phyloP scores from a whole-genome alignment of 1,140 invertebrate species.

The Sinonovacula constricta region DNA sequence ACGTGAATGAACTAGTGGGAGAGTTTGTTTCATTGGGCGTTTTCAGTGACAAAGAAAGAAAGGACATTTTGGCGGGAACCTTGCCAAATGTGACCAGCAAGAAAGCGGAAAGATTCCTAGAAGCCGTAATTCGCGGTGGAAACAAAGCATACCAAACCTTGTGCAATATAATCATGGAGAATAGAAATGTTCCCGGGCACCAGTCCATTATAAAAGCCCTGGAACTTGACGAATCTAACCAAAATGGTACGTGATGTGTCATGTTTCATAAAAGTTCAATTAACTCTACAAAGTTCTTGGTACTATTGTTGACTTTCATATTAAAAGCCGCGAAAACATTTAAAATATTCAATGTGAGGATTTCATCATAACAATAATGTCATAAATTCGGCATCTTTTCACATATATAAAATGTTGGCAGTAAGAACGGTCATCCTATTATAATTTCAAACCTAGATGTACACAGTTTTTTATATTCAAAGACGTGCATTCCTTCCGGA shows the following conservation, averaged over 20 bases:
- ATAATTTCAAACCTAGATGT: too few species aligned
- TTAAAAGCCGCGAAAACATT: background rate
- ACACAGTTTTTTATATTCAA: too few species aligned
- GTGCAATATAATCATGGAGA: constrained; percentile 47
- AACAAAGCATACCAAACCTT: constrained; percentile 38
- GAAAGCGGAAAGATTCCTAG: constrained; percentile 39
- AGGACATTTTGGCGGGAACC: constrained; percentile 10
- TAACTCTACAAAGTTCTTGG: background rate
- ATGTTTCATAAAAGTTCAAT: background rate
- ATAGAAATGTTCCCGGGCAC: constrained; percentile 27
- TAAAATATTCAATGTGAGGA: background rate
- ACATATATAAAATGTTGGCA: too few species aligned
- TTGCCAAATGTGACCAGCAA: background rate
- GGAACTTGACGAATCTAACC: constrained; percentile 2
- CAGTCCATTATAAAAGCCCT: constrained; percentile 33
- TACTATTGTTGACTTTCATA: background rate
- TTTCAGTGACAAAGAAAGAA: constrained; percentile 6
- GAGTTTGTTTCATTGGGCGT: constrained; percentile 41
- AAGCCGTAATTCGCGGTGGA: constrained; percentile 26
- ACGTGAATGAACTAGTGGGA: constrained; percentile 38
- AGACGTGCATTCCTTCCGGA: too few species aligned
- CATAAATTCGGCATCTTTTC: too few species aligned
- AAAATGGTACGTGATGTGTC: background rate
- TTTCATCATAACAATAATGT: background rate
- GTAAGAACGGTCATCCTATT: too few species aligned